A percentile compares a stretch with the other conserved stretches of the same genome.
phyloP scores from a whole-genome alignment of 2,888 invertebrate genomes.

The Helicoverpa assulta region DNA sequence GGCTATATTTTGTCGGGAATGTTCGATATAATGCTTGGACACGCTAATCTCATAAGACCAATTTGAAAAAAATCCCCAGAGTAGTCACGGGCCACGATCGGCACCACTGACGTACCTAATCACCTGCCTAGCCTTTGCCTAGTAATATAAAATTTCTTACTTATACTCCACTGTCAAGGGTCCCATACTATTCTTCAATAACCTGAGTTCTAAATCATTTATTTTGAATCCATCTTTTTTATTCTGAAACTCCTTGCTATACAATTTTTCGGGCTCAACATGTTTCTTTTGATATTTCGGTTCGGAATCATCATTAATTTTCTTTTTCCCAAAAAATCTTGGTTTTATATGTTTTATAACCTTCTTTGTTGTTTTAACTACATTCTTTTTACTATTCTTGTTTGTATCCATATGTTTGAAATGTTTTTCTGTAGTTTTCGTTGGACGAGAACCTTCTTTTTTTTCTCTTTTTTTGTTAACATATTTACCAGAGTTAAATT shows the following conservation, averaged over 20 bases:
- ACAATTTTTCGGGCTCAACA: no score
- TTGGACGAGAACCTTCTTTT: not conserved
- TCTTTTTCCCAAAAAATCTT: not conserved
- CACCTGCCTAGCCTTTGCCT: no score
- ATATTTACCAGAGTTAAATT: no score
- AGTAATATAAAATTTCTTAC: slow-evolving; percentile 14
- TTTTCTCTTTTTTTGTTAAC: not conserved
- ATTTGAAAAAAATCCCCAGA: no score
- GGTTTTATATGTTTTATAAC: not conserved
- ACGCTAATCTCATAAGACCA: no score
- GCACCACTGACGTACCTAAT: no score
- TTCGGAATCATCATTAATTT: not conserved
- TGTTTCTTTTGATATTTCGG: not conserved
- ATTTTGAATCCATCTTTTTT: not conserved
- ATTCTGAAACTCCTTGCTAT: not conserved
- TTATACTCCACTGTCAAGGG: not conserved
- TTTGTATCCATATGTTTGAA: no score
- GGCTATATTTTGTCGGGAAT: no score
- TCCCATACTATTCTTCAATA: not conserved
- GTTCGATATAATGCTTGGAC: no score
- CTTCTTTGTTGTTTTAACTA: not conserved
- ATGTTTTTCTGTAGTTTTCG: not conserved
- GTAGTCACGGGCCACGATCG: not conserved
- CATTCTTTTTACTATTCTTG: not conserved
- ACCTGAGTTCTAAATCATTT: not conserved